These are phyloP conservation scores for Pagetopsis macropterus DNA, from an alignment of 2,797 vertebrate species.

Conservation along the genomic window DNA sequence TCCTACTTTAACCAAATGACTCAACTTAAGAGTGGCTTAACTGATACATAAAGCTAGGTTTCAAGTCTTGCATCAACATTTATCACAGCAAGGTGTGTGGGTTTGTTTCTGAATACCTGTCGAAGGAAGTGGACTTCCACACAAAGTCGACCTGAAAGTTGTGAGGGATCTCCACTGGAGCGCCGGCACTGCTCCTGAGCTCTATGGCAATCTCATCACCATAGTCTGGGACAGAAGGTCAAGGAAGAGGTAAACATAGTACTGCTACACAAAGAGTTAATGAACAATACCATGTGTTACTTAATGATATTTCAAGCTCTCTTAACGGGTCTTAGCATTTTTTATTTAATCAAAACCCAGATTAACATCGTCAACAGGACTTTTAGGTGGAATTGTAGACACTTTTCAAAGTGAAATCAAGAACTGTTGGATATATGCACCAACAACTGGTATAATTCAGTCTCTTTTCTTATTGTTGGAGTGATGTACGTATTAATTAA, in stretches of 20 bases:
- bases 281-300: neutral
- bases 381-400: neutral
- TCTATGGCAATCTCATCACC: slow-evolving; percentile 97
- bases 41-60: neutral
- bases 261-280: neutral
- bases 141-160: slow-evolving; percentile 98
- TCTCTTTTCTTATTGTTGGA: neutral
- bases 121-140: slow-evolving; percentile 96
- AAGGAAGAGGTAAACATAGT: slow-evolving; percentile 54
- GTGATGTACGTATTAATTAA: neutral
- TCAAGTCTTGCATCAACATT: neutral
- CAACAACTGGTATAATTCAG: neutral
- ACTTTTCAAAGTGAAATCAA: neutral
- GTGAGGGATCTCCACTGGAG: slow-evolving; percentile 93
- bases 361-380: neutral
- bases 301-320: neutral
- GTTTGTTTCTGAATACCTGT: slow-evolving; percentile 82
- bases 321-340: neutral
- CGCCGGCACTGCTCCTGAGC: slow-evolving; percentile 93
- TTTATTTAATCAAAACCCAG: neutral
- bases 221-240: slow-evolving; percentile 84
- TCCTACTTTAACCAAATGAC: too few species aligned
- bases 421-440: neutral
- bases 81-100: neutral
- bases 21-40: neutral